Evolutionary conservation across 2,113 vertebrate species (phyloP).

Genomic region (Prionailurus viverrinus): DNA sequence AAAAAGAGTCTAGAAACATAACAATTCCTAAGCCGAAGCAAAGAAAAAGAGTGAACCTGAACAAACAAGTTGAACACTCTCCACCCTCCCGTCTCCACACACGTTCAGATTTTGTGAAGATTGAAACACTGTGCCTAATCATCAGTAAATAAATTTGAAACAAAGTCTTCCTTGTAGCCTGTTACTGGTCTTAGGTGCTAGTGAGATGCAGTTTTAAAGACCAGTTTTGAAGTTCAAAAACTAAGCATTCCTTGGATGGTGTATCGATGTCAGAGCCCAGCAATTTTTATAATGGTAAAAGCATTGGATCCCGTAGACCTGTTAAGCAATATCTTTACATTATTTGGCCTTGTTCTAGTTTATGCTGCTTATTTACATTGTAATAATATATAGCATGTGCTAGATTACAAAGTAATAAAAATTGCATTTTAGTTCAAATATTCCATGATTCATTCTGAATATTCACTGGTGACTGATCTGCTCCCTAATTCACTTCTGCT

Average conservation of each 20-base stretch:
- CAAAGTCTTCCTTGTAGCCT: not conserved
- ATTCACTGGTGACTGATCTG: slow-evolving; percentile 32
- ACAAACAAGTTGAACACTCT: not conserved
- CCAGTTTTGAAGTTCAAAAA: not conserved
- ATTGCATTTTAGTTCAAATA: slow-evolving; percentile 36
- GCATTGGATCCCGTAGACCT: not conserved
- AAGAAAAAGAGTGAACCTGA: slow-evolving; percentile 13
- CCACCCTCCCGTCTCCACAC: too few relatives aligned
- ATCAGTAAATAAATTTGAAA: not conserved
- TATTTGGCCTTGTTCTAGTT: not conserved
- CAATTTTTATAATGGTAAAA: not conserved
- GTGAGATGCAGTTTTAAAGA: slow-evolving; percentile 23
- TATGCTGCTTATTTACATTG: not conserved
- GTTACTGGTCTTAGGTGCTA: not conserved
- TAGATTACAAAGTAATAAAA: slow-evolving; percentile 43
- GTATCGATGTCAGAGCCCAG: not conserved
- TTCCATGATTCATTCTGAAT: slow-evolving; percentile 63
- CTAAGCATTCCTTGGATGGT: not conserved
- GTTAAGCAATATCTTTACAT: not conserved
- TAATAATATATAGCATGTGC: not conserved
- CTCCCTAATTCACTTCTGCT: slow-evolving; percentile 40
- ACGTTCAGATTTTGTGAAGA: not conserved
- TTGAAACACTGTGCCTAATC: not conserved
- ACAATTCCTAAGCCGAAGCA: not conserved
- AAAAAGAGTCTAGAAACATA: not conserved